Evolutionary conservation across 2,797 vertebrate genomes (phyloP).

Genomic region (Streptopelia turtur): DNA sequence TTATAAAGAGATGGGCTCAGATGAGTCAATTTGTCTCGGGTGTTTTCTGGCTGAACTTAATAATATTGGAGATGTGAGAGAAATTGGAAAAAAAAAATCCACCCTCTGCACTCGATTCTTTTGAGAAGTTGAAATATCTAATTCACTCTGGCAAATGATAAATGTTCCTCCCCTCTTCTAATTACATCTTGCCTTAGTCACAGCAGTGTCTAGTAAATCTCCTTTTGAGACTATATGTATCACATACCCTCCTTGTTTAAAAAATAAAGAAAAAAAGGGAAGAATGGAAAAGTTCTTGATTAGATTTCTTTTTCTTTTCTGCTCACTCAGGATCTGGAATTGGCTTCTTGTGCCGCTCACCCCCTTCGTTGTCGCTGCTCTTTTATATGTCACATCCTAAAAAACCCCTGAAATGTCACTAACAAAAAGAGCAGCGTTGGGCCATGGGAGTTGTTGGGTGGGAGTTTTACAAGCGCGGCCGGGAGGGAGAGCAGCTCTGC

Average conservation of each 20-base stretch:
- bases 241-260: not conserved
- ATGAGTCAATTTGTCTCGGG: conserved; percentile 62
- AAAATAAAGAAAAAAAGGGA: not conserved
- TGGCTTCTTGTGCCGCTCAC: not conserved
- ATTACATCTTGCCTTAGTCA: conserved; percentile 68
- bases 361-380: not conserved
- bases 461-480: fast-evolving
- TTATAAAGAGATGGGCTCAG: conserved; percentile 62
- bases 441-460: not conserved
- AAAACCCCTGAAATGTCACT: not conserved
- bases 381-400: not conserved
- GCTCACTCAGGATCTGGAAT: not conserved
- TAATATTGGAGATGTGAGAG: conserved; percentile 52
- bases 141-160: conserved; percentile 70
- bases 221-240: conserved; percentile 46
- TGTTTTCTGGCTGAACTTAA: conserved; percentile 60
- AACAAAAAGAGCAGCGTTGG: not conserved
- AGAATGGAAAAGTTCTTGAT: conserved; percentile 34
- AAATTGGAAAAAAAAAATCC: conserved; percentile 46
- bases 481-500: not conserved
- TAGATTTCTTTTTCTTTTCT: not conserved
- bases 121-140: conserved; percentile 60
- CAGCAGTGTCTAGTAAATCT: conserved; percentile 60
- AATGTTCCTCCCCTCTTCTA: conserved; percentile 70
- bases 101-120: conserved; percentile 62